phyloP scores from a whole-genome alignment of 2,113 vertebrate species.

The Gorsachius goisagi region DNA sequence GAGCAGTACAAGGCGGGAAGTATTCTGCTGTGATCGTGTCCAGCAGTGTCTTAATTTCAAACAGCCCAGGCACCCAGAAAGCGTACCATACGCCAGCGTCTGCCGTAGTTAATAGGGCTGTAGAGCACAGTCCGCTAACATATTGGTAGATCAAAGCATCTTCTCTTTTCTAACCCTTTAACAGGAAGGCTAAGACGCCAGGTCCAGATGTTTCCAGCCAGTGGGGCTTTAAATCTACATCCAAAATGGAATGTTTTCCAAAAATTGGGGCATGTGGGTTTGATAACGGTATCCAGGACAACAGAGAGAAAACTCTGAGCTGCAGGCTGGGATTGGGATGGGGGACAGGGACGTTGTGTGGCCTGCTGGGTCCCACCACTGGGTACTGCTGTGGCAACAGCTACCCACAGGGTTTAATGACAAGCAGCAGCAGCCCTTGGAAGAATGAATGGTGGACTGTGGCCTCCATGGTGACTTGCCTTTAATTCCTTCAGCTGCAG shows the following conservation, averaged over 20 bases:
- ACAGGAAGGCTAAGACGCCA: not conserved
- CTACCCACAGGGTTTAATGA: not conserved
- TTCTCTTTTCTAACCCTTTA: not conserved
- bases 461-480: not conserved
- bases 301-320: not conserved
- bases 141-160: not conserved
- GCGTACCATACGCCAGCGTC: accelerated
- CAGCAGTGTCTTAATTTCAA: not conserved
- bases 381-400: not conserved
- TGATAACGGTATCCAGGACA: not conserved
- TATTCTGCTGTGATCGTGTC: not conserved
- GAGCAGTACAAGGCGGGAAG: not conserved
- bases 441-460: not conserved
- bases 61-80: not conserved
- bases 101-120: not conserved
- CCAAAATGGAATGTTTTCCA: not conserved
- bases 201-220: conserved; percentile 31
- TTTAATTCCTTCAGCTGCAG: conserved; percentile 81
- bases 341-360: not conserved
- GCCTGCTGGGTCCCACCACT: not conserved
- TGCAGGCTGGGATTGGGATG: not conserved
- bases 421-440: not conserved
- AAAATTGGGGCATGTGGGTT: not conserved
- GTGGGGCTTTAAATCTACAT: not conserved
- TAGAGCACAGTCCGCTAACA: not conserved